These are phyloP conservation scores for Alitta virens DNA, from an alignment of 2,888 invertebrate species.

Conservation along the genomic window DNA sequence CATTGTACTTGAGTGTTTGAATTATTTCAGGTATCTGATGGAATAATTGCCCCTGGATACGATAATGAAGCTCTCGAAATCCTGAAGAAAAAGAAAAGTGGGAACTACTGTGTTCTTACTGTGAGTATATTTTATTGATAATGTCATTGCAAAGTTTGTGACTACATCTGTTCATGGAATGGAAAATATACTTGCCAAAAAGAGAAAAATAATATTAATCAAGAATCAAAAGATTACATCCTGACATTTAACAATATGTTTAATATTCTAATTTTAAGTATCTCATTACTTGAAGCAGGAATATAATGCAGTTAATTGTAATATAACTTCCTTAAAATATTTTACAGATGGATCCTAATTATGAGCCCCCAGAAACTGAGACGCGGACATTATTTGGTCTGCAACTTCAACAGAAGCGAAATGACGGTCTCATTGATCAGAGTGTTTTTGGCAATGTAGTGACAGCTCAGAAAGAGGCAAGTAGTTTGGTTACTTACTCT, in stretches of 20 bases:
- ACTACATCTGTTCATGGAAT: too few species aligned
- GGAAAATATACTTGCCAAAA: too few species aligned
- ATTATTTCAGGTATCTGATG: constrained; percentile 86
- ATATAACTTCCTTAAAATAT: too few species aligned
- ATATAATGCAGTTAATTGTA: too few species aligned
- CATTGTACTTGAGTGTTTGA: too few species aligned
- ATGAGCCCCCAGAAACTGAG: constrained; percentile 78
- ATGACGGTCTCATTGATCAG: constrained; percentile 79
- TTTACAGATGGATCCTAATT: constrained; percentile 86
- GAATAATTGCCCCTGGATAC: constrained; percentile 95
- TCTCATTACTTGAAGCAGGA: too few species aligned
- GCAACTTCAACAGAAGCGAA: constrained; percentile 82
- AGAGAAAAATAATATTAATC: too few species aligned
- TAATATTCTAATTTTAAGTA: too few species aligned
- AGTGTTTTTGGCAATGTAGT: constrained; percentile 80
- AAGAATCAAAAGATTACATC: too few species aligned
- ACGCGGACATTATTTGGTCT: constrained; percentile 81
- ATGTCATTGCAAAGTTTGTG: too few species aligned
- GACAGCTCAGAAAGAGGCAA: constrained; percentile 65
- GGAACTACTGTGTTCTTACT: constrained; percentile 85
- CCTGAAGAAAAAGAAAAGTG: constrained; percentile 91
- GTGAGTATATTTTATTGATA: constrained; percentile 56
- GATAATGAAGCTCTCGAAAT: constrained; percentile 77
- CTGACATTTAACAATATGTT: too few species aligned
- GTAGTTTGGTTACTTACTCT: not conserved